A percentile compares a stretch with the other conserved stretches of the same genome.
These are phyloP conservation scores for Drosophila parvula DNA, from an alignment of 1,140 invertebrate species.

Conservation along the genomic window DNA sequence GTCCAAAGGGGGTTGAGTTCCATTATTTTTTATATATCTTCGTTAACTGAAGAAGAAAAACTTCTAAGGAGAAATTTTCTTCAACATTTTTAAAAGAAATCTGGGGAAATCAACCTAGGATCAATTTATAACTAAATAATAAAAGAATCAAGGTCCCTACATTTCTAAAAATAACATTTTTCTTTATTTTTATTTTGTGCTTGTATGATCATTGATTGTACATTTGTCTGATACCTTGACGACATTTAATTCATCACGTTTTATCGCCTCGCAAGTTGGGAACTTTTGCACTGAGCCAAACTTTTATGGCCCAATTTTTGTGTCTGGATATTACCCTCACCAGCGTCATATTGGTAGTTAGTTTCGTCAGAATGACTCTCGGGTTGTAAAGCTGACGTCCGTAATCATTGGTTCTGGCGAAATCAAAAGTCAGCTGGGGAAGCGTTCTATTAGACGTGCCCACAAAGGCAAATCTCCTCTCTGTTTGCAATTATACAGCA, in stretches of 20 bases:
- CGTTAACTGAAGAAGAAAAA: background rate
- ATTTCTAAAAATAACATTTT: background rate
- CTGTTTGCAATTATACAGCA: background rate
- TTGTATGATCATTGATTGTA: slow-evolving; percentile 16
- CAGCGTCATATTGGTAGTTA: slow-evolving; percentile 8
- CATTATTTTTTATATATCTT: background rate
- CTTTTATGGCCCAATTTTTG: slow-evolving; percentile 12
- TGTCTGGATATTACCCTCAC: slow-evolving; percentile 12
- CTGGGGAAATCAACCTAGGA: background rate
- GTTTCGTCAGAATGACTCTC: slow-evolving; percentile 29
- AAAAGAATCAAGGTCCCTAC: background rate
- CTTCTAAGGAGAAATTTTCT: background rate
- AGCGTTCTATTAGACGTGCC: slow-evolving; percentile 17
- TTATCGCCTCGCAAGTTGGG: slow-evolving; percentile 1
- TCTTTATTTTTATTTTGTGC: slow-evolving; percentile 25
- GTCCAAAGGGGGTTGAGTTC: background rate
- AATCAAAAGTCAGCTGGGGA: slow-evolving; percentile 1
- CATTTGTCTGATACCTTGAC: slow-evolving; percentile 27
- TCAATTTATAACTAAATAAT: background rate
- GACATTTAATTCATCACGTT: slow-evolving; percentile 49
- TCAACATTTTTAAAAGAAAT: background rate
- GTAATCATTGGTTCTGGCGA: slow-evolving; percentile 13
- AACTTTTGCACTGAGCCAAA: slow-evolving; percentile 27
- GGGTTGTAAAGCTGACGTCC: slow-evolving; percentile 17
- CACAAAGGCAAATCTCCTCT: slow-evolving; percentile 1